Conservation (phyloP, 2,113 vertebrate genomes). For the Halcyon senegalensis region DNA sequence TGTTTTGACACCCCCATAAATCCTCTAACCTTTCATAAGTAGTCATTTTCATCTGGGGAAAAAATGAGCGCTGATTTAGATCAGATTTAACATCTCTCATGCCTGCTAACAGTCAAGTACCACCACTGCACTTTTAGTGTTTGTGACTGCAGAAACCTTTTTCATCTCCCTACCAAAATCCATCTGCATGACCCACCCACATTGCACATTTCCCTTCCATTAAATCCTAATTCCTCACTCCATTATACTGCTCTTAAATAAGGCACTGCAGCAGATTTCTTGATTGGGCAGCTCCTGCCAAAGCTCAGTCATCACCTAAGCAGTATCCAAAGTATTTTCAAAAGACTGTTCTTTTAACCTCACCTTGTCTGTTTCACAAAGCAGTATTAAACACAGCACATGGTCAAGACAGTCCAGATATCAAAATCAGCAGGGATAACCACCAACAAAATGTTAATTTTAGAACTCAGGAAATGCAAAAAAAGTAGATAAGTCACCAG, state of each 20-base stretch:
- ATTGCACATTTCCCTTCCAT: background rate
- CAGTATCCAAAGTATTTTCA: slow-evolving; percentile 13
- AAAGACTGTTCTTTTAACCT: slow-evolving; percentile 1
- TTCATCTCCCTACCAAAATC: background rate
- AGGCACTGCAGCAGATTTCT: slow-evolving; percentile 10
- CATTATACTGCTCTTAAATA: background rate
- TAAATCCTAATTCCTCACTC: slow-evolving; percentile 40
- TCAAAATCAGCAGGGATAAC: background rate
- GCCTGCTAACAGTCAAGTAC: slow-evolving; percentile 33
- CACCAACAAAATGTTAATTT: background rate
- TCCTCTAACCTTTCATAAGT: slow-evolving; percentile 51
- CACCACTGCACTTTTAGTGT: background rate
- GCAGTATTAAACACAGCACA: background rate
- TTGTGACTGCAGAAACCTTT: slow-evolving; percentile 20
- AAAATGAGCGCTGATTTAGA: slow-evolving; percentile 22
- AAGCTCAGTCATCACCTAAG: slow-evolving; percentile 18
- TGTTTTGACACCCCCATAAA: slow-evolving; percentile 55
- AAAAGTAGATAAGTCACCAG: background rate
- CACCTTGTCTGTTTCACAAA: background rate
- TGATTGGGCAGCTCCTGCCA: slow-evolving; percentile 20
- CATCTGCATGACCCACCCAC: slow-evolving; percentile 21
- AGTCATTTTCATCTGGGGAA: slow-evolving; percentile 44
- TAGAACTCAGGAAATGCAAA: background rate
- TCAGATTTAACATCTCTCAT: slow-evolving; percentile 29
- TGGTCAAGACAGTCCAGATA: background rate